Conservation (phyloP, 2,113 vertebrate genomes). For the Nycticryphes semicollaris region DNA sequence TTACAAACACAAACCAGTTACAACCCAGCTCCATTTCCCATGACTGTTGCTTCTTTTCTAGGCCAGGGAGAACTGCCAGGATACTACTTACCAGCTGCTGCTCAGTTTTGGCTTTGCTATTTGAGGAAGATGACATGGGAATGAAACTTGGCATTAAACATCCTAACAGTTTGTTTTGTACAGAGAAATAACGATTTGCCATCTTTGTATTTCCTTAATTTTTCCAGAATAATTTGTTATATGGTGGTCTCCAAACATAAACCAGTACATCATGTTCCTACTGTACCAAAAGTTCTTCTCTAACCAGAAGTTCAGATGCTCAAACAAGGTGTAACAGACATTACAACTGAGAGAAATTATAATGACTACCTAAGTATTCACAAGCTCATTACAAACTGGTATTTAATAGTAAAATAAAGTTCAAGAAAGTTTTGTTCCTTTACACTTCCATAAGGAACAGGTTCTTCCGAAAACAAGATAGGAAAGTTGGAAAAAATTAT, state of each 20-base stretch:
- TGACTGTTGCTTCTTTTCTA: neutral
- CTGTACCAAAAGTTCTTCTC: neutral
- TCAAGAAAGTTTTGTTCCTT: neutral
- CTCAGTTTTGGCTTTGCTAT: neutral
- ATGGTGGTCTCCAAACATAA: neutral
- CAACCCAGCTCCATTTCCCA: neutral
- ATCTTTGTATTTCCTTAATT: neutral
- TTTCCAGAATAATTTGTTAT: neutral
- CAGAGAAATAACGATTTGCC: neutral
- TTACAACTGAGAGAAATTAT: neutral
- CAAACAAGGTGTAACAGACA: neutral
- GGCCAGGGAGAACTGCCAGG: neutral
- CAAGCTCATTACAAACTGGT: neutral
- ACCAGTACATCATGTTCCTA: neutral
- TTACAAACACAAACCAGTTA: neutral
- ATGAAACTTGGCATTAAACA: neutral
- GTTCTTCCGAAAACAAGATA: neutral
- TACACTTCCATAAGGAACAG: neutral
- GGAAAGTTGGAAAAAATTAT: neutral
- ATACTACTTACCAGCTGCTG: neutral
- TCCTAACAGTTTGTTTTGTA: neutral
- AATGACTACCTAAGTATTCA: neutral
- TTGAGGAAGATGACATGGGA: neutral
- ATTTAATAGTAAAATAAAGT: neutral
- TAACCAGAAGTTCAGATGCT: neutral